Conservation (phyloP, 2,888 invertebrate genomes). For the Rhagophthalmus giganteus region DNA sequence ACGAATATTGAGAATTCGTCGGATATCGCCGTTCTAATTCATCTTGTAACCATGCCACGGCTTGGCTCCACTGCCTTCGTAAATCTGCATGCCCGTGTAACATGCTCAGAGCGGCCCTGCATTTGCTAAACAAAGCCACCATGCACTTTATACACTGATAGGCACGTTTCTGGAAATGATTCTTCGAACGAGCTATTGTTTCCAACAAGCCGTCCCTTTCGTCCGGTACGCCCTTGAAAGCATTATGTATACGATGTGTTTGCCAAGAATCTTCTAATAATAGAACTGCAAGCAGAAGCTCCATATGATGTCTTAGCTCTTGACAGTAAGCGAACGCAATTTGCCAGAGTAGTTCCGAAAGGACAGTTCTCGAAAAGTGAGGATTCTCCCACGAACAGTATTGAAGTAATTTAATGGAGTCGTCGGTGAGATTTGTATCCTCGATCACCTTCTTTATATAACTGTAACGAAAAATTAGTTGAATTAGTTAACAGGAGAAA, state of each 20-base stretch:
- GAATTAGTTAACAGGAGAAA: background rate
- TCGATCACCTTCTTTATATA: constrained; percentile 95
- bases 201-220: constrained; percentile 92
- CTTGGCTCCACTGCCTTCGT: constrained; percentile 83
- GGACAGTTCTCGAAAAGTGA: constrained; percentile 84
- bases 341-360: constrained; percentile 91
- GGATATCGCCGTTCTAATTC: constrained; percentile 81
- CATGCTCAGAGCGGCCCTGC: constrained; percentile 78
- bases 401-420: constrained; percentile 85
- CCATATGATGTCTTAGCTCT: constrained; percentile 90
- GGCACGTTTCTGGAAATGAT: constrained; percentile 93
- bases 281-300: constrained; percentile 82
- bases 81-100: constrained; percentile 77
- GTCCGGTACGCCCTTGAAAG: constrained; percentile 84
- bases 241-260: constrained; percentile 89
- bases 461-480: constrained; percentile 54
- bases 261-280: constrained; percentile 96
- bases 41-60: constrained; percentile 93
- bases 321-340: constrained; percentile 89
- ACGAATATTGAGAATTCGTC: constrained; percentile 73
- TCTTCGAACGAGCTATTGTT: constrained; percentile 88
- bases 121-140: constrained; percentile 86
- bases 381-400: constrained; percentile 98
- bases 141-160: constrained; percentile 97
- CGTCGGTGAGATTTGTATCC: constrained; percentile 90